A percentile compares a stretch with the other conserved stretches of the same genome.
Evolutionary conservation across 1,140 invertebrate species (phyloP).

Genomic region (Neodiprion virginianus): DNA sequence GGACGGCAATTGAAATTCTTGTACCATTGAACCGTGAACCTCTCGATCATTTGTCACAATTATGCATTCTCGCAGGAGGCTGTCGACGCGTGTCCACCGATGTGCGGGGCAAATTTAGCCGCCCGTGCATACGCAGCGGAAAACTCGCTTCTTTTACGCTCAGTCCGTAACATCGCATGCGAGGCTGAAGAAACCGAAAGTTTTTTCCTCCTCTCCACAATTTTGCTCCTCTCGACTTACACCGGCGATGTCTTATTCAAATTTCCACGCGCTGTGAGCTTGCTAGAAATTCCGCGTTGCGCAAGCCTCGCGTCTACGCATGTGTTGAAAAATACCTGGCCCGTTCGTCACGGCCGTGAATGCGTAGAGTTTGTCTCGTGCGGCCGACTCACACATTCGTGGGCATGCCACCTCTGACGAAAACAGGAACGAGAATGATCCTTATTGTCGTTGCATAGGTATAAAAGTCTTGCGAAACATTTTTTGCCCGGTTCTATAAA

Average conservation of each 20-base stretch:
- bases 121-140: not conserved
- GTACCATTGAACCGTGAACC: not conserved
- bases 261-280: constrained; percentile 1
- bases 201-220: not conserved
- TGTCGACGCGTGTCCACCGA: too few relatives aligned
- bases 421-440: constrained; percentile 33
- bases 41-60: not conserved
- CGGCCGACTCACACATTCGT: constrained; percentile 10
- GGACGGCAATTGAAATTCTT: not conserved
- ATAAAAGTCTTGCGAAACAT: constrained; percentile 54
- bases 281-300: constrained; percentile 5
- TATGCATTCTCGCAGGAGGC: not conserved
- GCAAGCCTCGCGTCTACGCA: not conserved
- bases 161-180: not conserved
- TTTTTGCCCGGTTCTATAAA: constrained; percentile 68
- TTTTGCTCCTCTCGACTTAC: not conserved
- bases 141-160: not conserved
- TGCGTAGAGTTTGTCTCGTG: not conserved
- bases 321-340: not conserved
- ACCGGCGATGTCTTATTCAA: not conserved
- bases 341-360: constrained; percentile 6
- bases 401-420: too few relatives aligned
- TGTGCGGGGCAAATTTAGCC: not conserved
- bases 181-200: not conserved
- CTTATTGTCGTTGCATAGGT: not conserved